A percentile compares a stretch with the other conserved stretches of the same genome.
Conservation (phyloP, 2,797 vertebrate species). For the Crossoptilon crossoptilon region DNA sequence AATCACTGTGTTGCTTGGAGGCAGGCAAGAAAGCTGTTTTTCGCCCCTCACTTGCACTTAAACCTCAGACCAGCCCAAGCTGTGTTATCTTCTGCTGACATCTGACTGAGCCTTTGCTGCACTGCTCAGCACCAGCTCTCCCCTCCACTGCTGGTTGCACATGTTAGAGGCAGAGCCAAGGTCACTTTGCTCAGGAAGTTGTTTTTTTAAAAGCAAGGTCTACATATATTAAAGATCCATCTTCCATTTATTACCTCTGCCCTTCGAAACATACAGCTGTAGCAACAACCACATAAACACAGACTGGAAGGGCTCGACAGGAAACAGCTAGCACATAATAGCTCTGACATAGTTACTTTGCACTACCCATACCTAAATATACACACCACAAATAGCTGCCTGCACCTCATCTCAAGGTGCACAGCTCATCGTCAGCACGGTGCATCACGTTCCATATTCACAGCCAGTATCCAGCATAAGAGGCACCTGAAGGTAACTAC, state of each 20-base stretch:
- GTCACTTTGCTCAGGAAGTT: neutral
- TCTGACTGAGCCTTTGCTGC: neutral
- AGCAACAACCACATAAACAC: neutral
- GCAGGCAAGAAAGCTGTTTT: neutral
- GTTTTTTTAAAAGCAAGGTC: neutral
- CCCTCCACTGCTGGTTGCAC: neutral
- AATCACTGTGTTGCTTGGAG: neutral
- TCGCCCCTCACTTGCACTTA: too few species aligned
- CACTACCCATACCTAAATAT: neutral
- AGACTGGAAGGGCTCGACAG: neutral
- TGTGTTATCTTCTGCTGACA: neutral
- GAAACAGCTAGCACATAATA: neutral
- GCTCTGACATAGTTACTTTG: neutral
- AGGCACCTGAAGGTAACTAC: neutral
- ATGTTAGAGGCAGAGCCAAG: neutral
- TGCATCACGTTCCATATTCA: neutral
- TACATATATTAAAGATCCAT: neutral
- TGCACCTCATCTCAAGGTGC: neutral
- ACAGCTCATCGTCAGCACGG: neutral
- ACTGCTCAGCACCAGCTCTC: neutral
- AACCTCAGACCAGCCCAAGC: neutral
- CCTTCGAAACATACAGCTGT: neutral
- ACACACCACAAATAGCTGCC: neutral
- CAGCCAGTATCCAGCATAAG: fast-evolving
- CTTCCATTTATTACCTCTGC: neutral